A percentile compares a stretch with the other conserved stretches of the same genome.
These are phyloP conservation scores for Pectinophora gossypiella DNA, from an alignment of 1,140 invertebrate genomes.

Conservation along the genomic window DNA sequence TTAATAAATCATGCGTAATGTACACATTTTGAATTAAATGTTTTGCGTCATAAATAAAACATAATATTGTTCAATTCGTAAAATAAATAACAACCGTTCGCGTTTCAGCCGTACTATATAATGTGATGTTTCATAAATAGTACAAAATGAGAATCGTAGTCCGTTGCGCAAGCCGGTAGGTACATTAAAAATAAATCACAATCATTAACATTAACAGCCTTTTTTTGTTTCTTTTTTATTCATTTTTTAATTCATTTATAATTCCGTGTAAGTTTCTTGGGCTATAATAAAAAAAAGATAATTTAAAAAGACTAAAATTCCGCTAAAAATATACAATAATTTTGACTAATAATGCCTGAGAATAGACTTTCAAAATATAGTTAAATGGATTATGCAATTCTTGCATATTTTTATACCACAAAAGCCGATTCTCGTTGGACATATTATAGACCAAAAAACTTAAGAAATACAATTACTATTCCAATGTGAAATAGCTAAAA, in stretches of 20 bases:
- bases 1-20: neutral
- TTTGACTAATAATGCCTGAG: too few relatives aligned
- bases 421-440: too few relatives aligned
- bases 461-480: too few relatives aligned
- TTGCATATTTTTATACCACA: too few relatives aligned
- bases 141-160: conserved; percentile 15
- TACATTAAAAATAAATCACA: conserved; percentile 57
- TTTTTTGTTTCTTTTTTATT: conserved; percentile 48
- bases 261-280: neutral
- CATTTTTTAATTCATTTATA: conserved; percentile 23
- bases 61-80: neutral
- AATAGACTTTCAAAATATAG: too few relatives aligned
- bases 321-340: too few relatives aligned
- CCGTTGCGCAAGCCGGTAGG: conserved; percentile 49
- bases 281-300: neutral
- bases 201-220: conserved; percentile 55
- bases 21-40: too few relatives aligned
- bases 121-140: neutral
- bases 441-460: too few relatives aligned
- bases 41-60: too few relatives aligned
- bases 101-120: neutral
- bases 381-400: too few relatives aligned
- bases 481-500: too few relatives aligned
- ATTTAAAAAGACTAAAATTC: too few relatives aligned
- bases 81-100: neutral